phyloP scores from a whole-genome alignment of 1,140 invertebrate genomes.

The Aethina tumida region DNA sequence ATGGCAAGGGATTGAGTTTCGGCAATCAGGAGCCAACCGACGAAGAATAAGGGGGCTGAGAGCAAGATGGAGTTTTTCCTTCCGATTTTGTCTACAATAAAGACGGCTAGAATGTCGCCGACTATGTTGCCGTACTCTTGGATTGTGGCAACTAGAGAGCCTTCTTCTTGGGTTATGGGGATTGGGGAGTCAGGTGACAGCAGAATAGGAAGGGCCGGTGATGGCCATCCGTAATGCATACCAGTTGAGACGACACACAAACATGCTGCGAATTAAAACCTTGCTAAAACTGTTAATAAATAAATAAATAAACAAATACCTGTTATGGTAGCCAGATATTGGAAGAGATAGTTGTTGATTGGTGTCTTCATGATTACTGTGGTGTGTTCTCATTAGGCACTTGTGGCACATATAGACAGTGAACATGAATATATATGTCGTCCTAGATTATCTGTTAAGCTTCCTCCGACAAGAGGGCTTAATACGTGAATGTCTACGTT shows the following conservation, averaged over 20 bases:
- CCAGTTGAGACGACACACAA: conserved; percentile 24
- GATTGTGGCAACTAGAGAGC: conserved; percentile 47
- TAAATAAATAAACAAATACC: too few relatives aligned
- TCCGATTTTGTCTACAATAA: conserved; percentile 44
- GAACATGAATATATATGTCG: too few relatives aligned
- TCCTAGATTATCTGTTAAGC: too few relatives aligned
- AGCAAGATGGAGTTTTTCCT: conserved; percentile 54
- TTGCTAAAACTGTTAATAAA: too few relatives aligned
- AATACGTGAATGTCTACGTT: too few relatives aligned
- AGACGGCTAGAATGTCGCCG: conserved; percentile 39
- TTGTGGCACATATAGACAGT: too few relatives aligned
- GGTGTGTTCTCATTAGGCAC: too few relatives aligned
- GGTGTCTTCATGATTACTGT: too few relatives aligned
- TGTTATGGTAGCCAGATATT: too few relatives aligned
- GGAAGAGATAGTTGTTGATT: too few relatives aligned
- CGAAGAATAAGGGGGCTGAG: conserved; percentile 47
- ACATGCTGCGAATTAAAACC: too few relatives aligned
- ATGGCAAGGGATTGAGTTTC: conserved; percentile 36
- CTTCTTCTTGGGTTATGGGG: conserved; percentile 32
- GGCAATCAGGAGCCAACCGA: conserved; percentile 51
- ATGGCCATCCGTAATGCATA: conserved; percentile 33
- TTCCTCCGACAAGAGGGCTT: too few relatives aligned
- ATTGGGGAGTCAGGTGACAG: conserved; percentile 18
- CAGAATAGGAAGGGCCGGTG: conserved; percentile 25
- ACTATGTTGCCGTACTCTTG: conserved; percentile 36